A percentile compares a stretch with the other conserved stretches of the same genome.
These are phyloP conservation scores for Aphidius gifuensis DNA, from an alignment of 1,140 invertebrate genomes.

Conservation along the genomic window DNA sequence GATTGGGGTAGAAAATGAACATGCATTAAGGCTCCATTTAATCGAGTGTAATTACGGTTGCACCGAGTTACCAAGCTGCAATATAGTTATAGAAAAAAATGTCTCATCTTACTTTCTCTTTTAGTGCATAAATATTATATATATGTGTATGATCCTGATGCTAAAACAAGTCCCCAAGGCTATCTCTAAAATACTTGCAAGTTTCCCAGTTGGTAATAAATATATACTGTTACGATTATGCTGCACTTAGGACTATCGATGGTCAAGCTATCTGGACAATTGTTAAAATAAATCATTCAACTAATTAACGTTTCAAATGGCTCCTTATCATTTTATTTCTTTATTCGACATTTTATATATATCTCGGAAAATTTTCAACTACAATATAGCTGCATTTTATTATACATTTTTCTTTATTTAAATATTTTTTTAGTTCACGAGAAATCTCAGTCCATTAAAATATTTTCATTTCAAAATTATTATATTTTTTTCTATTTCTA, in stretches of 20 bases:
- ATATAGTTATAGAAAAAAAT: slow-evolving; percentile 9
- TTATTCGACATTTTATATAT: too few species aligned
- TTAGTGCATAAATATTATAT: too few species aligned
- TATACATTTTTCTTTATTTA: too few species aligned
- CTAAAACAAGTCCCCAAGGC: not conserved
- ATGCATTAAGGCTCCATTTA: slow-evolving; percentile 17
- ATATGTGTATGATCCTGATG: too few species aligned
- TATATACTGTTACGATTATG: not conserved
- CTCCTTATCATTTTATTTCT: not conserved
- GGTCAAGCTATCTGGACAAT: not conserved
- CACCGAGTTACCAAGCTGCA: slow-evolving; percentile 22
- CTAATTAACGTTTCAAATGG: slow-evolving; percentile 12
- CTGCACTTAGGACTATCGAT: not conserved
- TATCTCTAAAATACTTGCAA: slow-evolving; percentile 12
- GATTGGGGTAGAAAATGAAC: too few species aligned
- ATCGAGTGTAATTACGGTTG: slow-evolving; percentile 31
- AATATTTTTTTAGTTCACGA: too few species aligned
- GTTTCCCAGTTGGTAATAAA: not conserved
- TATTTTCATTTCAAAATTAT: too few species aligned
- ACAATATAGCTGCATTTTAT: too few species aligned
- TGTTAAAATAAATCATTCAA: slow-evolving; percentile 8
- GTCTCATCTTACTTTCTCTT: too few species aligned
- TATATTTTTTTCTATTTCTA: too few species aligned
- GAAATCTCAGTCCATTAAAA: too few species aligned
- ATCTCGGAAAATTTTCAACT: too few species aligned